Evolutionary conservation across 2,888 invertebrate species (phyloP).

Genomic region (Polymixis lichenea): DNA sequence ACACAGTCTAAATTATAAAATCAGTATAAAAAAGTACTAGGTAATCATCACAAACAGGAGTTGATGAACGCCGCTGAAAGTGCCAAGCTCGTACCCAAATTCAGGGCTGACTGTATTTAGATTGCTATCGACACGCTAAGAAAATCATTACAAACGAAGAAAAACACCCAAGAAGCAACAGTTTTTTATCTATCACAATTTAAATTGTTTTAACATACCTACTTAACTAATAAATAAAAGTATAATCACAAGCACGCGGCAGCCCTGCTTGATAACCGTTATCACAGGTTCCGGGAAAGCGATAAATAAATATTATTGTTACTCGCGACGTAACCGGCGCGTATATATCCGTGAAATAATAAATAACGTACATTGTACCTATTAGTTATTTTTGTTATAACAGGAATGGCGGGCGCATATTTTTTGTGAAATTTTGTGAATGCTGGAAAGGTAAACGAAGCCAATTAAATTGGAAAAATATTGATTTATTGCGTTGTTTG

Average conservation of each 20-base stretch:
- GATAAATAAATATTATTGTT: conserved; percentile 69
- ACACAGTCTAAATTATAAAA: too few species aligned
- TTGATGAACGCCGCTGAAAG: too few species aligned
- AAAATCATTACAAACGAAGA: not conserved
- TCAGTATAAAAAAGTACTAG: not conserved
- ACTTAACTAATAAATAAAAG: conserved; percentile 20
- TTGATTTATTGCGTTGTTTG: not conserved
- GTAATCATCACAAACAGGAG: not conserved
- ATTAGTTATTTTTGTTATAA: conserved; percentile 50
- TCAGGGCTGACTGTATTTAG: too few species aligned
- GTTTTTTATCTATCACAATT: conserved; percentile 13
- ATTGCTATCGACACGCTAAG: too few species aligned
- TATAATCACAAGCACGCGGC: conserved; percentile 33
- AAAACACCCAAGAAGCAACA: conserved; percentile 23
- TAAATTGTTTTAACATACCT: conserved; percentile 15
- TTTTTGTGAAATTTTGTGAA: conserved; percentile 14
- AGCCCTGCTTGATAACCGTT: conserved; percentile 70
- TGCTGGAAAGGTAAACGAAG: not conserved
- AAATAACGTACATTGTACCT: conserved; percentile 51
- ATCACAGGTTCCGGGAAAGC: conserved; percentile 75
- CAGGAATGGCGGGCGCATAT: conserved; percentile 15
- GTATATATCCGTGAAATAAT: conserved; percentile 43
- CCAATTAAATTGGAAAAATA: not conserved
- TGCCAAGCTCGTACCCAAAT: too few species aligned
- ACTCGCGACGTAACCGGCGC: conserved; percentile 46